Base-by-base conservation (phyloP, 2,888 invertebrate genomes). In the Agrochola litura region DNA sequence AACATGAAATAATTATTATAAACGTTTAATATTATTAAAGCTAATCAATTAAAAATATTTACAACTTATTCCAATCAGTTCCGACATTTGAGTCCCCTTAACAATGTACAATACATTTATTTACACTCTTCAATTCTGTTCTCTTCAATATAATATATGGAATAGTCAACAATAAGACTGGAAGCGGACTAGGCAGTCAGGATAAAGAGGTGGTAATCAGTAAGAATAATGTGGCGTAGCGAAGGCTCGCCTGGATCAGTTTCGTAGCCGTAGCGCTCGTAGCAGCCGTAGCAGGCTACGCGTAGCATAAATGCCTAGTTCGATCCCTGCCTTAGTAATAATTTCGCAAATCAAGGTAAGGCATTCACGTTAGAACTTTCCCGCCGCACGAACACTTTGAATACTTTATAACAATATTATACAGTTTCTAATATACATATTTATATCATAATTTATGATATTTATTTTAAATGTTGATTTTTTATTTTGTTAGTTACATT, bases 11-110 rank as follows among this genome's bases (percentile, higher is more conserved):
- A 83, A 89, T 89, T 89, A 90, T 90, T 89, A 86, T 91, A 90
- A 91, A 90, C 89, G 76, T 93, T 91, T 92, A 93, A 89, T 90
- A 88, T 91, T 91, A 91, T 92, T 93, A 94, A 94, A 92, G 91
- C 92, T 93, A 92, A 86, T 91, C 86, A 91, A 91, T 91, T 93
- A 90, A 89, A 89, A 90, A 88, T 94, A 95, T 94, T 91, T 95
- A 96, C 94, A 95, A 85, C 95, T 95, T 95, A 96, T 91, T 90
- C 90, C 95, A 94, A 96, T 96, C 96, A 96, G 96, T 96, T 96
- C 96, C 94, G 94, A 95, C 94, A 93, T 92, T 92, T 88, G 90
- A 92, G 93, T 93, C 93, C 88, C 84, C 85, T 90, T 92, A 90
- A 89, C 91, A 92, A 91, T 91, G 89, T 92, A 92, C 91, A 91